Conservation (phyloP, 2,113 vertebrate genomes). For the Pagrus major region DNA sequence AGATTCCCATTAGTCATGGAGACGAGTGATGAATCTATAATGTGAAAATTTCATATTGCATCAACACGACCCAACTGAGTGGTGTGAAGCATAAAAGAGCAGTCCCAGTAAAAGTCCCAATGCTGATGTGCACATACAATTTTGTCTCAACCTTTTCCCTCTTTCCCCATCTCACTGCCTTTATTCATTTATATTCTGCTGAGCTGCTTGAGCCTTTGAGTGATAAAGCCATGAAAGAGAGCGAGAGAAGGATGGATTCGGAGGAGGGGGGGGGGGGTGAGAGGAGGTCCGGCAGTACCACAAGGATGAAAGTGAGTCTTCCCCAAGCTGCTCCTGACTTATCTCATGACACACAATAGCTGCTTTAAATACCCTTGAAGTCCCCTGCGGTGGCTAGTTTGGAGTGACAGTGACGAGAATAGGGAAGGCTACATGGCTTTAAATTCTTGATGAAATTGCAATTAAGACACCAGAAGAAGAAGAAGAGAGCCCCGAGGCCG, state of each 20-base stretch:
- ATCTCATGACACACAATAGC: conserved; percentile 78
- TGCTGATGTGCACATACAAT: conserved; percentile 48
- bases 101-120: conserved; percentile 29
- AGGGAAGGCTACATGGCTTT: conserved; percentile 56
- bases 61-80: conserved; percentile 15
- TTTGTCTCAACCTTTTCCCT: conserved; percentile 52
- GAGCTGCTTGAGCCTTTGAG: conserved; percentile 72
- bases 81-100: conserved; percentile 36
- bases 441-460: conserved; percentile 83
- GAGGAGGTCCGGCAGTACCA: conserved; percentile 62
- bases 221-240: conserved; percentile 75
- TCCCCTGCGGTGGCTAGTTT: conserved; percentile 54
- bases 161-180: conserved; percentile 36
- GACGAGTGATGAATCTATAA: conserved; percentile 48
- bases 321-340: conserved; percentile 74
- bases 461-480: conserved; percentile 73
- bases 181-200: conserved; percentile 77
- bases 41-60: conserved; percentile 47
- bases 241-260: conserved; percentile 60
- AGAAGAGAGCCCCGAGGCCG: conserved; percentile 52
- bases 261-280: conserved; percentile 19
- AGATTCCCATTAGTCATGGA: conserved; percentile 32
- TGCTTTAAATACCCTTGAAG: conserved; percentile 76
- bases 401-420: conserved; percentile 72
- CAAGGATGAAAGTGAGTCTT: conserved; percentile 77